Base-by-base conservation (phyloP, 1,140 invertebrate genomes). In the Acromyrmex charruanus region DNA sequence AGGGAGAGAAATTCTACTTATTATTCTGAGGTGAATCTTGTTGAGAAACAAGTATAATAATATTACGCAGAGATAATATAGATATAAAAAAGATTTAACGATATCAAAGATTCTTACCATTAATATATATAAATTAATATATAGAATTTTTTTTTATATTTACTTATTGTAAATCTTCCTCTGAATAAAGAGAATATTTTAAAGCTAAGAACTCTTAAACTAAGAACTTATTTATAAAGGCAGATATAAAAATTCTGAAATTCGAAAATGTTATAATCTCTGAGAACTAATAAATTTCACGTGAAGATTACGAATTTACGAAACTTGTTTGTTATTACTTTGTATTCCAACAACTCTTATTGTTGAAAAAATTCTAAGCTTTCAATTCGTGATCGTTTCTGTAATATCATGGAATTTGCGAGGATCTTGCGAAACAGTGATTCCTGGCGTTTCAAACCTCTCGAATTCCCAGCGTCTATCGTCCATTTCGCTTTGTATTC, bases 401-500 rank as follows among this genome's bases (percentile, higher is more conserved):
- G 35, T 39, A n/a, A 59, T 44, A 58, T 82, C 53, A 7, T 16
- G 66, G 35, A 31, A 72, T 61, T 35, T 49, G 25, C 66, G 18
- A 44, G 18, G 14, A 10, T 28, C 35, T 68, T 12, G 4, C 4
- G 51, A 59, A 31, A 12, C 25, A 74, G 55, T 59, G 80, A 84
- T 63, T 75, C 9, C 55, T 51, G 6, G 7, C 66, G 39, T 69
- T n/a, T 51, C n/a, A 51, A 49, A 25, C 69, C 28, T 63, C 58
- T 75, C 69, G 58, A 84, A 84, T 75, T 84, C 71, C 66, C 18
- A 14, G 44, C 21, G 51, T 21, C 28, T 80, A 69, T 21, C 80
- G 69, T 74, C 58, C 71, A 51, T 75, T 51, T 59, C 44, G 69
- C 69, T 84, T 84, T 84, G 69, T 84, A 84, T 75, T 75, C 69